phyloP scores from a whole-genome alignment of 2,113 vertebrate species.

The Eretmochelys imbricata region DNA sequence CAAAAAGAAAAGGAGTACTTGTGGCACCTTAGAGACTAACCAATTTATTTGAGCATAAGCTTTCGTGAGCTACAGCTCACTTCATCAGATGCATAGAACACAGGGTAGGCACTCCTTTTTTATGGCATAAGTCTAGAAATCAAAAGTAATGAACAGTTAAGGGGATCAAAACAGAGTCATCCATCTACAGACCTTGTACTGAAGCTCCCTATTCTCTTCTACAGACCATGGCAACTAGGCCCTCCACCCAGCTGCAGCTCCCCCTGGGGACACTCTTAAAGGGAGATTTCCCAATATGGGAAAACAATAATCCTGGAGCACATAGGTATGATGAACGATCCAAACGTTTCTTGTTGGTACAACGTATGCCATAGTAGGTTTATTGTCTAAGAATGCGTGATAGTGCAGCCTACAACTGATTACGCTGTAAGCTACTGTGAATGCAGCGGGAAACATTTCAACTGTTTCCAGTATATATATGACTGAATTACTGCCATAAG shows the following conservation, averaged over 20 bases:
- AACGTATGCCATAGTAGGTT: background rate
- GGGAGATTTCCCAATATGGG: accelerated
- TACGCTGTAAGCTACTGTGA: background rate
- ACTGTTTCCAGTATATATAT: background rate
- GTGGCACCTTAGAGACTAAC: too few species aligned
- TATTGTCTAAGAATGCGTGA: background rate
- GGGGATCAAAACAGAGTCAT: accelerated
- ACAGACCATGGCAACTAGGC: background rate
- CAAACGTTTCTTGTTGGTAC: background rate
- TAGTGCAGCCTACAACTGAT: background rate
- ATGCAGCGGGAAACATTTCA: constrained; percentile 15
- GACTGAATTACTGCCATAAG: background rate
- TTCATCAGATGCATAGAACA: background rate
- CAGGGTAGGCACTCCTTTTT: background rate
- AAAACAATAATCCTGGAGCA: background rate
- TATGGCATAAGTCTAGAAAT: background rate
- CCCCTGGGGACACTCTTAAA: background rate
- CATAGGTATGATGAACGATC: accelerated
- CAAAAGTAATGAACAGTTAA: background rate
- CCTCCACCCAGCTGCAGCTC: background rate
- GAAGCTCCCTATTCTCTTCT: accelerated
- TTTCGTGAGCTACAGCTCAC: too few species aligned
- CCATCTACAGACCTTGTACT: background rate
- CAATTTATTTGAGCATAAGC: too few species aligned
- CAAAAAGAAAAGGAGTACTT: too few species aligned